phyloP scores from a whole-genome alignment of 2,113 vertebrate genomes.

The Phoenicopterus ruber region DNA sequence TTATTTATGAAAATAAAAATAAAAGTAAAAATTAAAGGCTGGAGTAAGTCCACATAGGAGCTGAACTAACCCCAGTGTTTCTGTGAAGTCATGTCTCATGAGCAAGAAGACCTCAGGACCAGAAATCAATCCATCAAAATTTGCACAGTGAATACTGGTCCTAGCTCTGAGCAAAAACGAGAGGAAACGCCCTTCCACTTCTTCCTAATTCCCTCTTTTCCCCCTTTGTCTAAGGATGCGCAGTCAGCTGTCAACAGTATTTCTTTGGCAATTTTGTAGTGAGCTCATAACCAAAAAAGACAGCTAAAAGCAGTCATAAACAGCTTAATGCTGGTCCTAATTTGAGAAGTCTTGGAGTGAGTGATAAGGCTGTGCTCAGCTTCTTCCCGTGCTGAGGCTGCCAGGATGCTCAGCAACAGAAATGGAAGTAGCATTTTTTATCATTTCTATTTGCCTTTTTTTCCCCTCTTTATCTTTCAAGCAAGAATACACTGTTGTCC shows the following conservation, averaged over 20 bases:
- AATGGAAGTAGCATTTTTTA: neutral
- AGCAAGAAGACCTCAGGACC: neutral
- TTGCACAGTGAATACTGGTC: neutral
- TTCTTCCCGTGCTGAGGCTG: neutral
- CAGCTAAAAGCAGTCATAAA: slow-evolving; percentile 34
- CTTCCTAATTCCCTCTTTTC: neutral
- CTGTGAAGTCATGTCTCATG: neutral
- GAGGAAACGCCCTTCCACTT: neutral
- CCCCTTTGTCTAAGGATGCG: neutral
- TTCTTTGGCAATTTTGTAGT: neutral
- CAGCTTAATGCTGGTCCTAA: slow-evolving; percentile 26
- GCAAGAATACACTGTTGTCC: neutral
- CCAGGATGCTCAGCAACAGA: neutral
- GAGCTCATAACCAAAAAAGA: slow-evolving; percentile 11
- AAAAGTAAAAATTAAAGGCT: neutral
- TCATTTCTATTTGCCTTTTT: neutral
- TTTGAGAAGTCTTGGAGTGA: slow-evolving; percentile 43
- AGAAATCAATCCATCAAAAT: neutral
- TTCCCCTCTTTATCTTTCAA: neutral
- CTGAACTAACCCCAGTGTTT: neutral
- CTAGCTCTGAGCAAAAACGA: neutral
- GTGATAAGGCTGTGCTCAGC: slow-evolving; percentile 8
- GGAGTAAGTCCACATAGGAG: neutral
- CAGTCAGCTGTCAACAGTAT: neutral
- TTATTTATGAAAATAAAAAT: neutral